These are phyloP conservation scores for Harpegnathos saltator DNA, from an alignment of 1,140 invertebrate genomes.

Conservation along the genomic window DNA sequence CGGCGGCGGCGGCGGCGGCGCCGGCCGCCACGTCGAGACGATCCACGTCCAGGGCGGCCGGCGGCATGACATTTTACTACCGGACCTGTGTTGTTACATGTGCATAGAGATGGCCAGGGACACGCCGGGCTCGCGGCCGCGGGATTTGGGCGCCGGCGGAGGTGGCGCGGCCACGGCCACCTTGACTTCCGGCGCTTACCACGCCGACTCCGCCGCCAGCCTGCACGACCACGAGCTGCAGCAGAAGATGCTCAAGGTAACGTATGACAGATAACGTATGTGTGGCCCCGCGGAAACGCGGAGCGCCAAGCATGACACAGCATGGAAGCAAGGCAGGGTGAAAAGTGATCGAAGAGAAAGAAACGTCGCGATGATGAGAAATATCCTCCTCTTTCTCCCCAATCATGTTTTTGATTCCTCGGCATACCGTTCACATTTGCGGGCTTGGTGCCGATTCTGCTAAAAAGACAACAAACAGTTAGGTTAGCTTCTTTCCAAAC, in stretches of 20 bases:
- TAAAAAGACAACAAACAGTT: no score
- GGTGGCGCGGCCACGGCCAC: constrained; percentile 75
- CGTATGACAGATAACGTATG: constrained; percentile 62
- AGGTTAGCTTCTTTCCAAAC: no score
- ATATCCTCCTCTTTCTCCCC: no score
- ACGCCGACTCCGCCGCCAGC: constrained; percentile 69
- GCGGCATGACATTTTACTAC: constrained; percentile 62
- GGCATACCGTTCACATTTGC: no score
- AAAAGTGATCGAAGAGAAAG: no score
- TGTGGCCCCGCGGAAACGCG: background rate
- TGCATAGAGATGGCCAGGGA: constrained; percentile 87
- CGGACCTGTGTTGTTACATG: constrained; percentile 74
- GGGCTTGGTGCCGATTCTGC: no score
- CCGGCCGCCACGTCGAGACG: background rate
- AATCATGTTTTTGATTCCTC: no score
- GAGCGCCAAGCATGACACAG: no score
- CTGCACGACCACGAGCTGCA: constrained; percentile 86
- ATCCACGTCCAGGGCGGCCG: background rate
- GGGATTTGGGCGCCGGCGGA: constrained; percentile 81
- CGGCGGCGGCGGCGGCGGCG: no score
- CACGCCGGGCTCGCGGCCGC: constrained; percentile 86
- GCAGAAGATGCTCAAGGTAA: constrained; percentile 87
- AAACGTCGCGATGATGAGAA: no score
- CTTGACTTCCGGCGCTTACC: constrained; percentile 82
- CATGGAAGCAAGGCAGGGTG: no score